Evolutionary conservation across 2,888 invertebrate species (phyloP), one percentile per base, ranked within the genome.

Genomic region (Habroteleia sp.): DNA sequence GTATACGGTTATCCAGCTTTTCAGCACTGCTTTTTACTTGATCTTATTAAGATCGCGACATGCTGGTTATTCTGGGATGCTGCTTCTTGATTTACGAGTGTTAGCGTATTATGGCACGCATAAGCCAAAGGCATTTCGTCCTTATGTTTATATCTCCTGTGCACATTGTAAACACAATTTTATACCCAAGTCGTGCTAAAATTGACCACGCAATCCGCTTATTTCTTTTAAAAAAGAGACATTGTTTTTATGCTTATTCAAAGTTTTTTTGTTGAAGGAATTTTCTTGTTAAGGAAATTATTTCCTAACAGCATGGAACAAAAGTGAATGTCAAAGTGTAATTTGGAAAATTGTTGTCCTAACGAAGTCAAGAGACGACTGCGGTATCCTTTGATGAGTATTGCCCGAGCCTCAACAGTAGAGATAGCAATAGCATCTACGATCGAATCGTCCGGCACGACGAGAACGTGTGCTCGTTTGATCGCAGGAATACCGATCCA

Each of bases 351-450:
- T 54, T 42, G 37, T 20, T 13, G 14, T 17, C 6, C 37, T 46
- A 56, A 54, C 33, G 65, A 56, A 25, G 10, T 11, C 25, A 42
- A 52, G 44, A 52, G 41, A 31, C 52, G 63, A 37, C 42, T 27
- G 74, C 74, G 69, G 69, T 41, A 60, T 39, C 74, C 69, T 75
- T 75, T 75, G 74, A 71, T 41, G 66, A 41, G 60, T 58, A 3
- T 56, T 56, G 29, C 46, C 54, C 29, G 31, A 52, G 17, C 39
- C 54, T 52, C 72, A 52, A 62, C 20, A n/a, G 54, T 33, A 1
- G 27, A 66, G 74, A 69, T 69, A 33, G 63, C 44, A 46, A 50
- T 11, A 44, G 62, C 46, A 72, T 72, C 72, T 68, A 13, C 39
- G 50, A 72, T 76, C 66, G 58, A 66, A 76, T 72, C 71, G 60